Conservation (phyloP, 2,797 vertebrate species). For the Harpagifer antarcticus region DNA sequence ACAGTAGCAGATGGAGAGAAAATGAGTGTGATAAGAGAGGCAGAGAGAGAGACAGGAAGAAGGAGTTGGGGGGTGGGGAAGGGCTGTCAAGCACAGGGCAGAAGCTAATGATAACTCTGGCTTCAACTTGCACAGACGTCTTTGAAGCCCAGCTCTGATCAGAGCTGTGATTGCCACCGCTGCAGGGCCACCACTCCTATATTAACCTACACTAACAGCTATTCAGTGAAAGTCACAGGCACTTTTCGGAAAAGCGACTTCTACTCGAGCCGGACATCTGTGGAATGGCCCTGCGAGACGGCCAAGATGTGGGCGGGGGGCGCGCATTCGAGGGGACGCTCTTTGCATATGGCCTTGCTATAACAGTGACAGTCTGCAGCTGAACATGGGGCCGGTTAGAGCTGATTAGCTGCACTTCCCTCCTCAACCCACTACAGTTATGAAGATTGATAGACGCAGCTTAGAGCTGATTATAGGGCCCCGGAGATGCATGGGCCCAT, state of each 20-base stretch:
- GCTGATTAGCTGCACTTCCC: slow-evolving; percentile 82
- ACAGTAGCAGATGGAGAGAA: slow-evolving; percentile 72
- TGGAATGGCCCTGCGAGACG: slow-evolving; percentile 50
- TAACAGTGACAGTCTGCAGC: slow-evolving; percentile 70
- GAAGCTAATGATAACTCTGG: slow-evolving; percentile 83
- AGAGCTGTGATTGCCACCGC: slow-evolving; percentile 79
- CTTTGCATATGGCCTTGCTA: slow-evolving; percentile 75
- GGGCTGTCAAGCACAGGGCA: slow-evolving; percentile 78
- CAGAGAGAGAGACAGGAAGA: slow-evolving; percentile 48
- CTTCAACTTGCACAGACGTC: slow-evolving; percentile 77
- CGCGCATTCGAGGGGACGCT: slow-evolving; percentile 53
- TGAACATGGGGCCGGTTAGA: slow-evolving; percentile 80
- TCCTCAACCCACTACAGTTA: slow-evolving; percentile 80
- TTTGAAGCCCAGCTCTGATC: slow-evolving; percentile 79
- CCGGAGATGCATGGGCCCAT: slow-evolving; percentile 81
- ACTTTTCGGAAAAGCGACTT: slow-evolving; percentile 61
- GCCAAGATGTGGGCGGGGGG: slow-evolving; percentile 48
- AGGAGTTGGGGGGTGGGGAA: slow-evolving; percentile 55
- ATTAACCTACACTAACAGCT: slow-evolving; percentile 80
- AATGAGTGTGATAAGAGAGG: slow-evolving; percentile 54
- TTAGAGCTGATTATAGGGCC: slow-evolving; percentile 82
- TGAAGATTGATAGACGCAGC: slow-evolving; percentile 86
- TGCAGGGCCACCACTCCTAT: slow-evolving; percentile 78
- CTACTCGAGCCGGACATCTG: slow-evolving; percentile 64
- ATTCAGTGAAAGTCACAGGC: slow-evolving; percentile 76